Base-by-base conservation (phyloP, 2,113 vertebrate species). In the Picathartes gymnocephalus region DNA sequence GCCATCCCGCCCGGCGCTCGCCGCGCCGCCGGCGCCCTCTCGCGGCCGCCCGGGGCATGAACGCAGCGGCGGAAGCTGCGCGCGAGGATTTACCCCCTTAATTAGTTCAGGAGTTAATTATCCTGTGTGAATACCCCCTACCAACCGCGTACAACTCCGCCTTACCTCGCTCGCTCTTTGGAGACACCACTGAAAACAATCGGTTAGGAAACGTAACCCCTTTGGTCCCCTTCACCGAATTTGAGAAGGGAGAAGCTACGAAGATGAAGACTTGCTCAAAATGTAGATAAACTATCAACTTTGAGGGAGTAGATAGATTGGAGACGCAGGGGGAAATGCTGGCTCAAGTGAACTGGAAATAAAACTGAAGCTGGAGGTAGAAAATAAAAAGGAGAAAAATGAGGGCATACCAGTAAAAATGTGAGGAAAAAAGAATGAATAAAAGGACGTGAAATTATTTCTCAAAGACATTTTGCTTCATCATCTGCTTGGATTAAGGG, bases 61-160 rank as follows among this genome's bases (percentile, higher is more conserved):
- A 33, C 8, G 21, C 23, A 21, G 7, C n/a, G 11, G 1, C 15
- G n/a, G 33, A 0, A 23, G 7, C 15, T 8, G 20, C 44, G 27
- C 30, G 0, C 13, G 1, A 1, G 20, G 8, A 4, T 20, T 53
- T 11, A 12, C 9, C 4, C 3, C 1, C 2, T 45, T 66, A 45
- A 66, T 80, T 66, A 37, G 21, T 14, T 4, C 44, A 6, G 19
- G 3, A 2, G 15, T 12, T 58, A 28, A 30, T 5, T 4, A 5
- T 8, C 31, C 11, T 0, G 10, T 5, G 21, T 2, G 25, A 30
- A 7, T 40, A 7, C 4, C 2, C 25, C 7, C 12, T 2, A 12
- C 3, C 10, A 9, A 2, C 25, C 23, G 7, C 1, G 1, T 3
- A 3, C 5, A 4, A 3, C 21, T 15, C 45, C 13, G 1, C 44